Conservation (phyloP, 2,888 invertebrate genomes). For the Rhimphoctona megacephalus region DNA sequence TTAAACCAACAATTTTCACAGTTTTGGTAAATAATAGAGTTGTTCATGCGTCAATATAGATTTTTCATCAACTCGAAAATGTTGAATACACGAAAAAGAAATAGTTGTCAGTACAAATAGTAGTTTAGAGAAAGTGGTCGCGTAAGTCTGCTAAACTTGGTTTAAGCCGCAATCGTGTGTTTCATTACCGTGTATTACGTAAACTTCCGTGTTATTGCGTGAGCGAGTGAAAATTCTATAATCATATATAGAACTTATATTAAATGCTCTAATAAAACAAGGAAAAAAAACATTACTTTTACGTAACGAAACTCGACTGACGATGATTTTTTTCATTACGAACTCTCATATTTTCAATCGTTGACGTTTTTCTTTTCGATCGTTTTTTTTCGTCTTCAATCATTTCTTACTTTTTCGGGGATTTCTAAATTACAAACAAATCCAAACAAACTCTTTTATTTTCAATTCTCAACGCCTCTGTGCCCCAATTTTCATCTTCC, state of each 20-base stretch:
- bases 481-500: not conserved
- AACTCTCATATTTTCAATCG: not conserved
- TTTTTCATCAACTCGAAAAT: not conserved
- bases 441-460: not conserved
- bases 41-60: not conserved
- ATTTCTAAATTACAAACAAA: too few relatives aligned
- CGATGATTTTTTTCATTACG: not conserved
- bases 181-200: constrained; percentile 54
- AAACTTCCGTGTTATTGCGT: constrained; percentile 62
- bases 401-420: not conserved
- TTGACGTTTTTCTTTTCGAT: not conserved
- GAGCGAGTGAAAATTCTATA: constrained; percentile 55
- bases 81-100: not conserved
- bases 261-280: constrained; percentile 24
- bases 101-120: not conserved
- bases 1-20: not conserved
- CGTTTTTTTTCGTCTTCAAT: not conserved
- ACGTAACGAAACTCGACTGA: constrained; percentile 21
- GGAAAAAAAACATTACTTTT: not conserved
- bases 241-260: constrained; percentile 44
- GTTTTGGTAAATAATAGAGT: not conserved
- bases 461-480: not conserved
- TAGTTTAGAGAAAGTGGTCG: constrained; percentile 38
- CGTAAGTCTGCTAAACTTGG: constrained; percentile 47
- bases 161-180: constrained; percentile 48